Evolutionary conservation across 2,888 invertebrate species (phyloP).

Genomic region (Villa cingulata): DNA sequence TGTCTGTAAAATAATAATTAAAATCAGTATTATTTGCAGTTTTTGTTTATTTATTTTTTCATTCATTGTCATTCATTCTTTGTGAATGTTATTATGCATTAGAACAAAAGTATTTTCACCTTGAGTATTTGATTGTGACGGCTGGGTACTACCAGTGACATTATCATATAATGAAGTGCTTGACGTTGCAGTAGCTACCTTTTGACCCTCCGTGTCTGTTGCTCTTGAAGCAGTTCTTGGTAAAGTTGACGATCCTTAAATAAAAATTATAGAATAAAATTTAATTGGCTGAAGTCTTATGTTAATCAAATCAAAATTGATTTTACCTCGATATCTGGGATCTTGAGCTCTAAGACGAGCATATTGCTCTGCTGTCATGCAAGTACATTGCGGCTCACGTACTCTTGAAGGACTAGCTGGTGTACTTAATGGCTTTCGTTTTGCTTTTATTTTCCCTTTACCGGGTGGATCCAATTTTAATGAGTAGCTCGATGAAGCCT

Average conservation of each 20-base stretch:
- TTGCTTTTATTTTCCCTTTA: slow-evolving; percentile 75
- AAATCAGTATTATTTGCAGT: neutral
- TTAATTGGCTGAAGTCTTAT: neutral
- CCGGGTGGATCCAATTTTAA: slow-evolving; percentile 82
- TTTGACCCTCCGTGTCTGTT: slow-evolving; percentile 52
- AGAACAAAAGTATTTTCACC: slow-evolving; percentile 24
- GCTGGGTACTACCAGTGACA: slow-evolving; percentile 39
- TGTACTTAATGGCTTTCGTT: slow-evolving; percentile 83
- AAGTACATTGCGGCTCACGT: slow-evolving; percentile 85
- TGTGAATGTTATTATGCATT: too few relatives aligned
- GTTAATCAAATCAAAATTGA: neutral
- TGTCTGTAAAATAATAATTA: slow-evolving; percentile 25
- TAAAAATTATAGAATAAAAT: slow-evolving; percentile 18
- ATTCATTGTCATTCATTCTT: too few relatives aligned
- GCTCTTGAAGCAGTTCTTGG: slow-evolving; percentile 63
- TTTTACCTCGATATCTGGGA: slow-evolving; percentile 56
- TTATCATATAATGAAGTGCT: slow-evolving; percentile 81
- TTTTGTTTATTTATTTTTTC: neutral
- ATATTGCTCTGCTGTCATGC: slow-evolving; percentile 88
- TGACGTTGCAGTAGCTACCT: slow-evolving; percentile 74
- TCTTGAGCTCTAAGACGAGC: slow-evolving; percentile 73
- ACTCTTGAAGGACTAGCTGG: slow-evolving; percentile 79
- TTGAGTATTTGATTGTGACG: slow-evolving; percentile 21
- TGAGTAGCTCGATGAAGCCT: slow-evolving; percentile 93
- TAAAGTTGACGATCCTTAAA: slow-evolving; percentile 66